Evolutionary conservation across 2,888 invertebrate species (phyloP), one percentile per base, ranked within the genome.

Genomic region (Sinodicranocentrus sp.): DNA sequence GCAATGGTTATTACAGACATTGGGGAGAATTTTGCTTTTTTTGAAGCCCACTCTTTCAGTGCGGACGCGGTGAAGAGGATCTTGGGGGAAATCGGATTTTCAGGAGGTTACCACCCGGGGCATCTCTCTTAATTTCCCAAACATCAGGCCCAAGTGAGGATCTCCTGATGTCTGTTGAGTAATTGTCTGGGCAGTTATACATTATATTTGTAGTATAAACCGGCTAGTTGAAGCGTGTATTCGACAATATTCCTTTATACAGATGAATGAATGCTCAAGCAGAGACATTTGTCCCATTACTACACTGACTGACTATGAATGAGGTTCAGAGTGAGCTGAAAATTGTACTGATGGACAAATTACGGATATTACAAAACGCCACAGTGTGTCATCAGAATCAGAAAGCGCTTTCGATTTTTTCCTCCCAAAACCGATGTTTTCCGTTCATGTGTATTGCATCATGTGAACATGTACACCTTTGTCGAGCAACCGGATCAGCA

Each of bases 81-180:
- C 33, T 17, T 63, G 33, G 63, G 59, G 61, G 63, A 63, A 63
- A 63, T 63, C 17, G 63, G 33, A 63, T 63, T 63, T 63, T 63
- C 2, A 17, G 63, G 33, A 28, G 57, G 57, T 19, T 63, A 33
- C 63, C 63, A 28, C 63, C 63, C 63, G 63, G 61, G 63, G 63
- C 57, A 57, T 23, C 57, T 25, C 21, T 54, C 2, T n/a, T 48
- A 10, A 2, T n/a, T 48, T 5, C 2, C 2, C 48, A 48, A n/a
- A n/a, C 48, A n/a, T 3, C 10, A 48, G 48, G 15, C 2, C n/a
- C 15, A 48, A n/a, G 13, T 48, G 48, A n/a, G n/a, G 3, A n/a
- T 48, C n/a, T n/a, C 2, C 48, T 15, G 15, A 48, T 6, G 48
- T 33, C 33, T 33, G 33, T 33, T n/a, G n/a, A n/a, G n/a, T n/a